These are phyloP conservation scores for Heliconius hortense DNA, from an alignment of 2,888 invertebrate genomes.

Conservation along the genomic window DNA sequence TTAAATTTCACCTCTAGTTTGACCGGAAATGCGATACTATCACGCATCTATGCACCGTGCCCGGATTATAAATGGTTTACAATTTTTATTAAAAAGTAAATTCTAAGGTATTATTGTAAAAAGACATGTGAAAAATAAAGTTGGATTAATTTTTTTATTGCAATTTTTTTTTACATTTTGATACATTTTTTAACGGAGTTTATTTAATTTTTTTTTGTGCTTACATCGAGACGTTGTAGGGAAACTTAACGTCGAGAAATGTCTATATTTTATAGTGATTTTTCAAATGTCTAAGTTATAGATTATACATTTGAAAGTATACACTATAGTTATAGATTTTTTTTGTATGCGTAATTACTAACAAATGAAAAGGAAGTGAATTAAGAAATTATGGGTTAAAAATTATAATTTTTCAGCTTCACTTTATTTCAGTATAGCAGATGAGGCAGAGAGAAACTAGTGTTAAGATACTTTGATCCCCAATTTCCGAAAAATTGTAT, in stretches of 20 bases:
- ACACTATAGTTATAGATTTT: no score
- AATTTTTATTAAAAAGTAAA: conserved; percentile 41
- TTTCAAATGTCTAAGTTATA: no score
- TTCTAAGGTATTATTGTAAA: conserved; percentile 32
- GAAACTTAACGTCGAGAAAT: background rate
- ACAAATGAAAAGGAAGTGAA: no score
- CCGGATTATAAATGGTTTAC: conserved; percentile 55
- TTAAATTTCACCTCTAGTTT: conserved; percentile 56
- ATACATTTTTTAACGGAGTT: conserved; percentile 1
- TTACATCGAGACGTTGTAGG: background rate
- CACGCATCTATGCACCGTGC: conserved; percentile 61
- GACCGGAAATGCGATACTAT: conserved; percentile 78
- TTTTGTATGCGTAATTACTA: no score
- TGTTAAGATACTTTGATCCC: no score
- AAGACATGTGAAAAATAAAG: conserved; percentile 15
- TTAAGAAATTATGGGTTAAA: no score
- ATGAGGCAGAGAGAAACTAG: no score
- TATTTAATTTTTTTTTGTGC: background rate
- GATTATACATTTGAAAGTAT: no score
- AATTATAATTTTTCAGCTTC: no score
- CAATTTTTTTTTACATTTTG: background rate
- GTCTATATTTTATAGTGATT: no score
- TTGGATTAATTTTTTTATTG: background rate
- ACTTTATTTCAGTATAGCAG: no score
- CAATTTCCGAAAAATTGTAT: no score